phyloP scores from a whole-genome alignment of 2,888 invertebrate genomes.

The Schrankia costaestrigalis region DNA sequence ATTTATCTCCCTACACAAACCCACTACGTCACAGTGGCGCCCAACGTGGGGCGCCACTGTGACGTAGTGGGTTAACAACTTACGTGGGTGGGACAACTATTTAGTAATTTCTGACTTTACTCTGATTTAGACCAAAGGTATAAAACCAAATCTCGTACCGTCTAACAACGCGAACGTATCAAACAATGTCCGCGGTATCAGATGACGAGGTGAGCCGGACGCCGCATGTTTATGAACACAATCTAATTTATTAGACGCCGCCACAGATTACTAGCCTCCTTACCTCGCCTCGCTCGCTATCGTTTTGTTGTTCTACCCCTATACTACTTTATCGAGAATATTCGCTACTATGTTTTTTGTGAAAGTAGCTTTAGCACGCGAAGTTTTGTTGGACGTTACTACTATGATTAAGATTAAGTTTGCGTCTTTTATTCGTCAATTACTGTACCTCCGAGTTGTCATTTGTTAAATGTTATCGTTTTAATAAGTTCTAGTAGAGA shows the following conservation, averaged over 20 bases:
- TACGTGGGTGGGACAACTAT: too few species aligned
- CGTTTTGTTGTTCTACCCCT: conserved; percentile 34
- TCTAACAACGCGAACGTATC: conserved; percentile 26
- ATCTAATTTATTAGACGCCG: conserved; percentile 66
- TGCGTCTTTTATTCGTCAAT: too few species aligned
- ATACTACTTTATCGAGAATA: conserved; percentile 27
- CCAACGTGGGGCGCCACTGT: too few species aligned
- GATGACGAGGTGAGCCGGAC: conserved; percentile 57
- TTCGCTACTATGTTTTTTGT: conserved; percentile 5
- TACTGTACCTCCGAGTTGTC: too few species aligned
- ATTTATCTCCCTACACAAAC: too few species aligned
- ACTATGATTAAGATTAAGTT: too few species aligned
- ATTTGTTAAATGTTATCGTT: too few species aligned
- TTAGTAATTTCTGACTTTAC: too few species aligned
- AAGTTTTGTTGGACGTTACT: too few species aligned
- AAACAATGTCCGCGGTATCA: conserved; percentile 59
- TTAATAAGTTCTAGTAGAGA: too few species aligned
- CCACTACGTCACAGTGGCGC: too few species aligned
- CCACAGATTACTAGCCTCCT: conserved; percentile 41
- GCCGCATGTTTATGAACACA: conserved; percentile 61
- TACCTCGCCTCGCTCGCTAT: conserved; percentile 34
- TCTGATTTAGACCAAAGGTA: conserved; percentile 3
- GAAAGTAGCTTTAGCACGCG: conserved; percentile 1
- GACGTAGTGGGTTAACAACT: too few species aligned
- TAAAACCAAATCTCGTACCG: conserved; percentile 20